These are phyloP conservation scores for Paedocypris micromegethes DNA, from an alignment of 2,797 vertebrate genomes.

Conservation along the genomic window DNA sequence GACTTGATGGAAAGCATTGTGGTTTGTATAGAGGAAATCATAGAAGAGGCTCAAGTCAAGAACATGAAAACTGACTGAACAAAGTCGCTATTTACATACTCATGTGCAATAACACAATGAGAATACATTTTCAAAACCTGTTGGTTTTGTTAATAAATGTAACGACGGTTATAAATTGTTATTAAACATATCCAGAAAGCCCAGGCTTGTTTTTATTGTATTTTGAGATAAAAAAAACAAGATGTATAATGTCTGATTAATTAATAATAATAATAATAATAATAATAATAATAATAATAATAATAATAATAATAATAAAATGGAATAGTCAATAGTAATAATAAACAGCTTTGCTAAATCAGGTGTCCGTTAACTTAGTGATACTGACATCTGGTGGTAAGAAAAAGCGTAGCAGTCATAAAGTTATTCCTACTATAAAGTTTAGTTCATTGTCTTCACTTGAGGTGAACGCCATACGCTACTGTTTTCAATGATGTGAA, in stretches of 20 bases:
- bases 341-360: not conserved
- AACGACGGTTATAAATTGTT: too few relatives aligned
- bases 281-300: too few relatives aligned
- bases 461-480: conserved; percentile 80
- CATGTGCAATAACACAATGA: too few relatives aligned
- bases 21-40: conserved; percentile 84
- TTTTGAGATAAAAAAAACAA: too few relatives aligned
- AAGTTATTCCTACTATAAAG: conserved; percentile 2
- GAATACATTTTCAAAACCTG: too few relatives aligned
- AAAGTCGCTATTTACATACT: not conserved
- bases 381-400: conserved; percentile 31
- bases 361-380: not conserved
- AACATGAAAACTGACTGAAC: conserved; percentile 16
- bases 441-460: conserved; percentile 52
- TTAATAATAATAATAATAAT: too few relatives aligned
- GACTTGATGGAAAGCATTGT: conserved; percentile 95
- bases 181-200: too few relatives aligned
- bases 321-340: not conserved
- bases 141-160: too few relatives aligned
- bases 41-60: conserved; percentile 68
- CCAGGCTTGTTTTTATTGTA: too few relatives aligned
- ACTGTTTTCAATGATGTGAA: conserved; percentile 68
- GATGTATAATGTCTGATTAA: too few relatives aligned
- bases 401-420: not conserved
- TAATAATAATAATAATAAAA: too few relatives aligned